Evolutionary conservation across 2,888 invertebrate species (phyloP).

Genomic region (Zelleria hepariella): DNA sequence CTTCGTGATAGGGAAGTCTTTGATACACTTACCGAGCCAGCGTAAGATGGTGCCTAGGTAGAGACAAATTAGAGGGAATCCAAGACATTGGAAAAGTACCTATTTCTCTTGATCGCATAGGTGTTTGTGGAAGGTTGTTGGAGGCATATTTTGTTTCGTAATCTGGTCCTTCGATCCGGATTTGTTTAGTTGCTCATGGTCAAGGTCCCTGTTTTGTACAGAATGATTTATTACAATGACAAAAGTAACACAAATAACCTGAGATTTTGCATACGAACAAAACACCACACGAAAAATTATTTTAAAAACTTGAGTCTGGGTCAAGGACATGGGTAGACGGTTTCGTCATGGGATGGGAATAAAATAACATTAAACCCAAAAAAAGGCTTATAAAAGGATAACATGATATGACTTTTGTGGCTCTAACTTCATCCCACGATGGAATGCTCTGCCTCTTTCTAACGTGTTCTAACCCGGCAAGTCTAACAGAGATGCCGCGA

Average conservation of each 20-base stretch:
- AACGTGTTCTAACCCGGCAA: neutral
- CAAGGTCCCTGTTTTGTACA: neutral
- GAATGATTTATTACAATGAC: neutral
- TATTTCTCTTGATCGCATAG: too few species aligned
- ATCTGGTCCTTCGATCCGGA: too few species aligned
- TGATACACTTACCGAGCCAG: too few species aligned
- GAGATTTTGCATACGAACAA: neutral
- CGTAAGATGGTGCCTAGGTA: too few species aligned
- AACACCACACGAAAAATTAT: neutral
- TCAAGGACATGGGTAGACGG: neutral
- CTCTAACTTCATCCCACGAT: neutral
- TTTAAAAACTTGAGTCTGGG: neutral
- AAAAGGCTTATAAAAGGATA: neutral
- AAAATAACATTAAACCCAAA: neutral
- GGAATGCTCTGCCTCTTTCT: neutral
- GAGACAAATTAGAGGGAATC: too few species aligned
- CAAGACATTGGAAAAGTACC: too few species aligned
- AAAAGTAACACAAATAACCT: neutral
- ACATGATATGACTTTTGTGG: neutral
- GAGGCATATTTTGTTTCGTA: too few species aligned
- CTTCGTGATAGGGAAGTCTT: too few species aligned
- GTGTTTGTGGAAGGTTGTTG: too few species aligned
- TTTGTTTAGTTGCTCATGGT: neutral
- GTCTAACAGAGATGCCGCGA: neutral
- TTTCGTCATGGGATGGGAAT: neutral